Conservation (phyloP, 1,140 invertebrate species). For the Drosophila oshimai region DNA sequence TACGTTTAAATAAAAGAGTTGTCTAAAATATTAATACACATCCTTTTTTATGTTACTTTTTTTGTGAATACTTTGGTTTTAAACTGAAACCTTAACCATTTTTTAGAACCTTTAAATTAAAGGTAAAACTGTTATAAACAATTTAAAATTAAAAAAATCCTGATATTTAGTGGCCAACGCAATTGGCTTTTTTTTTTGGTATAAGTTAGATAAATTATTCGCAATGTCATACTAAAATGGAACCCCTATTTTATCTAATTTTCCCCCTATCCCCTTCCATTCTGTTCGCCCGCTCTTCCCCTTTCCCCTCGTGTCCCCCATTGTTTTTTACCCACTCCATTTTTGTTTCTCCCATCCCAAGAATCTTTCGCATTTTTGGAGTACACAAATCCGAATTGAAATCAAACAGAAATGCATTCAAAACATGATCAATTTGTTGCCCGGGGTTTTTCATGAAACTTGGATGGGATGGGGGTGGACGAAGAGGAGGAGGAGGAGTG, state of each 20-base stretch:
- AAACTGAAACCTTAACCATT: too few species aligned
- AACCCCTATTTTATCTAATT: not conserved
- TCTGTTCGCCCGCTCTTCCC: too few species aligned
- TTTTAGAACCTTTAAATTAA: too few species aligned
- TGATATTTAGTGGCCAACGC: too few species aligned
- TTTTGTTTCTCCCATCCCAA: not conserved
- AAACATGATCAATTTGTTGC: slow-evolving; percentile 39
- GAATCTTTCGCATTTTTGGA: slow-evolving; percentile 5
- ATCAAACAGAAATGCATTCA: slow-evolving; percentile 41
- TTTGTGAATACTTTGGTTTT: too few species aligned
- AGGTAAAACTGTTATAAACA: too few species aligned
- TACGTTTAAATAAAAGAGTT: too few species aligned
- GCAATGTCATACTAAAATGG: not conserved
- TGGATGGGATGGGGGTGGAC: not conserved
- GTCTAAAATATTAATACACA: too few species aligned
- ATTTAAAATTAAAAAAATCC: too few species aligned
- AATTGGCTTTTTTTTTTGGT: too few species aligned
- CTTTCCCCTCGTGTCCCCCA: not conserved
- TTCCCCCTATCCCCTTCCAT: too few species aligned
- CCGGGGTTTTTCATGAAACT: not conserved
- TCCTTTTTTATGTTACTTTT: too few species aligned
- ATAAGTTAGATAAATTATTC: not conserved
- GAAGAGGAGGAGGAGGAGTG: not conserved
- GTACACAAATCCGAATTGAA: slow-evolving; percentile 27
- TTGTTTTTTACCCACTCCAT: not conserved